Conservation (phyloP, 53 echinoderm and acorn worm genomes). For the Paelopatides confundens region DNA sequence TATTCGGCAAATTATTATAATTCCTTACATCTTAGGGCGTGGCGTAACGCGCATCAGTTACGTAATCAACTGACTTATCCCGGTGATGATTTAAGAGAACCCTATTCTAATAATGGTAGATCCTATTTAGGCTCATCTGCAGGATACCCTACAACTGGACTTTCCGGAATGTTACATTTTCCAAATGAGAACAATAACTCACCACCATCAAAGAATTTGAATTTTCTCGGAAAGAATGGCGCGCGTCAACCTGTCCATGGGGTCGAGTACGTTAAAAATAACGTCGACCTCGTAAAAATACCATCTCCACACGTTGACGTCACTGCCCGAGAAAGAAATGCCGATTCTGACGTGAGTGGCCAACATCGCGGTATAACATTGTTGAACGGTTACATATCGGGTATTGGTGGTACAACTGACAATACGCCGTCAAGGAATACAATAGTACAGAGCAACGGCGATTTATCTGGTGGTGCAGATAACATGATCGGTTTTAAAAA, state of each 20-base stretch:
- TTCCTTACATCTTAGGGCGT: slow-evolving; percentile 22
- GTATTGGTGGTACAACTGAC: neutral
- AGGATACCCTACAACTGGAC: neutral
- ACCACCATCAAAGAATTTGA: neutral
- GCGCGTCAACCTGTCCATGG: slow-evolving; percentile 88
- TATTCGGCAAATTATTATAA: slow-evolving; percentile 13
- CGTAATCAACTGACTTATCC: neutral
- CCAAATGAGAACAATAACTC: neutral
- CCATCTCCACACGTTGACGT: neutral
- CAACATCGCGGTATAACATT: neutral
- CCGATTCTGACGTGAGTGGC: neutral
- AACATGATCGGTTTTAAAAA: neutral
- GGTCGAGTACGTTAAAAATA: slow-evolving; percentile 85
- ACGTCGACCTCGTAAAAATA: neutral
- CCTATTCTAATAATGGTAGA: neutral
- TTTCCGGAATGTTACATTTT: neutral
- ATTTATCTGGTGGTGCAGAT: neutral
- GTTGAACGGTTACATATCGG: neutral
- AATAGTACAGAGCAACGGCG: neutral
- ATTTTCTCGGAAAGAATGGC: slow-evolving; percentile 45
- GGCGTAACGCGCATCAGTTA: neutral
- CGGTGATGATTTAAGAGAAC: neutral
- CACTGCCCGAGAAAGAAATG: no score
- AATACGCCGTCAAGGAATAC: neutral
- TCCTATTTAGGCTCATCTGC: neutral